These are phyloP conservation scores for Remorina albescens DNA, from an alignment of 2,797 vertebrate species.

Conservation along the genomic window DNA sequence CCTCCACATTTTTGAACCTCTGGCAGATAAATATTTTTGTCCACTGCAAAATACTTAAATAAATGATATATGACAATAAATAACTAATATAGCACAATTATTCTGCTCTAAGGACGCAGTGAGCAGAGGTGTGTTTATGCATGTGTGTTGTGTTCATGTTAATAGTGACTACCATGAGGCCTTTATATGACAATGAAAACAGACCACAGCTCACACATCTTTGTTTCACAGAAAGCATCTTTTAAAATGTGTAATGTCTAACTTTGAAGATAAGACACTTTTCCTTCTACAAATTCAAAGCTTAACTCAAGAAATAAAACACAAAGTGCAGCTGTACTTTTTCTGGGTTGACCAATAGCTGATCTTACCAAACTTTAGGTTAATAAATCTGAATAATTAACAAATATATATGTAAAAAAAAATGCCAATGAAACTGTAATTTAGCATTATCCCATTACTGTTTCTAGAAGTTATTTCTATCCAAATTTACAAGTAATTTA, in stretches of 20 bases:
- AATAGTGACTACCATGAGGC: conserved; percentile 31
- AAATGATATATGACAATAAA: conserved; percentile 75
- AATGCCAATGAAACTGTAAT: not conserved
- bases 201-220: conserved; percentile 14
- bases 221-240: conserved; percentile 14
- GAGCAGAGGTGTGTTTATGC: conserved; percentile 49
- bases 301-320: not conserved
- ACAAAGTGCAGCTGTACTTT: not conserved
- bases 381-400: not conserved
- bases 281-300: not conserved
- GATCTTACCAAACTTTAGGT: not conserved
- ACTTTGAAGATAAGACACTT: conserved; percentile 2
- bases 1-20: conserved; percentile 47
- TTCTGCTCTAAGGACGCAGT: conserved; percentile 48
- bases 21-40: conserved; percentile 57
- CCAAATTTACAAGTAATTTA: not conserved
- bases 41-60: conserved; percentile 66
- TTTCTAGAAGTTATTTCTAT: not conserved
- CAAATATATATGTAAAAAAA: not conserved
- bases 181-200: conserved; percentile 44
- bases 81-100: conserved; percentile 61
- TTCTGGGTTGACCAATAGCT: not conserved
- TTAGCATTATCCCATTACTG: not conserved
- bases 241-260: conserved; percentile 10
- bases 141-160: conserved; percentile 51